These are phyloP conservation scores for Elgaria multicarinata DNA, from an alignment of 2,113 vertebrate species.

Conservation along the genomic window DNA sequence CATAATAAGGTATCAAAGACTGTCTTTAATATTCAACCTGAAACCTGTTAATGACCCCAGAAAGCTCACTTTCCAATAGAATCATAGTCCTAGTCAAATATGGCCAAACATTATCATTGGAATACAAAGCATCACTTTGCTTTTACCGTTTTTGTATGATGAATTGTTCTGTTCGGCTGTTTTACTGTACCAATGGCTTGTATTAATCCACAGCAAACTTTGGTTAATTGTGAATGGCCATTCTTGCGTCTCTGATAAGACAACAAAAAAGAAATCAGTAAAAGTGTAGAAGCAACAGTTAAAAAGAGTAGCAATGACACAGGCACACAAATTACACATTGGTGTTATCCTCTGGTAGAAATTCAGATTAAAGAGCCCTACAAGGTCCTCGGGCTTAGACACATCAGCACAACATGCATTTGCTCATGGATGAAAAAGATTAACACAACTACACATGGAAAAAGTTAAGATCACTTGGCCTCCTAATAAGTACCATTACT, in stretches of 20 bases:
- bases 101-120: background rate
- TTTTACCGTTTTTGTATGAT: slow-evolving; percentile 73
- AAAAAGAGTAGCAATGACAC: background rate
- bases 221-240: slow-evolving; percentile 33
- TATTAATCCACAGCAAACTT: slow-evolving; percentile 51
- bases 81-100: background rate
- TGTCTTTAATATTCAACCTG: background rate
- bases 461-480: background rate
- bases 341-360: background rate
- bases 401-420: background rate
- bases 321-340: background rate
- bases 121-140: slow-evolving; percentile 4
- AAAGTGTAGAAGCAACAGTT: background rate
- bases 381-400: background rate
- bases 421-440: background rate
- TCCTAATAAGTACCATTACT: background rate
- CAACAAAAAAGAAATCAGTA: slow-evolving; percentile 32
- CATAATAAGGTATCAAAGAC: background rate
- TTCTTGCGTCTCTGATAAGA: slow-evolving; percentile 59
- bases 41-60: background rate
- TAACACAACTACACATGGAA: background rate
- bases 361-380: background rate
- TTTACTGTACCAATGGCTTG: slow-evolving; percentile 52
- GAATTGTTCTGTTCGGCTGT: slow-evolving; percentile 59
- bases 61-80: background rate